A percentile compares a stretch with the other conserved stretches of the same genome.
phyloP scores from a whole-genome alignment of 2,113 vertebrate genomes.

The Macrotus californicus region DNA sequence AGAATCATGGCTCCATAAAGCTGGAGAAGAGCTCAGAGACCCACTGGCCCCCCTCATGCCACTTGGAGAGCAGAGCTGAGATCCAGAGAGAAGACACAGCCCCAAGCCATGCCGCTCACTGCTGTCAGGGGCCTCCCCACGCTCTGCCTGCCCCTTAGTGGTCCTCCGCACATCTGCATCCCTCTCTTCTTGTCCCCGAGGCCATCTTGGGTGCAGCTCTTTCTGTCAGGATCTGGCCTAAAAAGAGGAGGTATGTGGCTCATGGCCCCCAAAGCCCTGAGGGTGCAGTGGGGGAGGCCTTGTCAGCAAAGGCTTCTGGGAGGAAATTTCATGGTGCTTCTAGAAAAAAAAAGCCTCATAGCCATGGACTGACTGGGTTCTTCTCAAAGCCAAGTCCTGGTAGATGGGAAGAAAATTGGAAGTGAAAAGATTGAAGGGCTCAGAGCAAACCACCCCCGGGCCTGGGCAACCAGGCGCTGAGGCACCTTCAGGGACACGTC shows the following conservation, averaged over 20 bases:
- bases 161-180: neutral
- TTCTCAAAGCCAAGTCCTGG: neutral
- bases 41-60: neutral
- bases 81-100: neutral
- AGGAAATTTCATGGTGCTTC: neutral
- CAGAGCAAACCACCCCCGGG: neutral
- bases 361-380: neutral
- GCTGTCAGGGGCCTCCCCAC: neutral
- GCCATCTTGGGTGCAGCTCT: neutral
- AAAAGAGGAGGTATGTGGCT: neutral
- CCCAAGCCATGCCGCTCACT: neutral
- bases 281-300: neutral
- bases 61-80: neutral
- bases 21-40: neutral
- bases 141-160: fast-evolving
- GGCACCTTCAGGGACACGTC: neutral
- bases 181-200: neutral
- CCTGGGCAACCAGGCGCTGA: neutral
- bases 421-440: neutral
- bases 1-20: neutral
- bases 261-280: neutral
- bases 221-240: neutral
- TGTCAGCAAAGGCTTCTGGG: neutral
- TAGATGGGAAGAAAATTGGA: neutral
- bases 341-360: neutral